These are phyloP conservation scores for Heliconius nattereri DNA, from an alignment of 1,140 invertebrate species.

Conservation along the genomic window DNA sequence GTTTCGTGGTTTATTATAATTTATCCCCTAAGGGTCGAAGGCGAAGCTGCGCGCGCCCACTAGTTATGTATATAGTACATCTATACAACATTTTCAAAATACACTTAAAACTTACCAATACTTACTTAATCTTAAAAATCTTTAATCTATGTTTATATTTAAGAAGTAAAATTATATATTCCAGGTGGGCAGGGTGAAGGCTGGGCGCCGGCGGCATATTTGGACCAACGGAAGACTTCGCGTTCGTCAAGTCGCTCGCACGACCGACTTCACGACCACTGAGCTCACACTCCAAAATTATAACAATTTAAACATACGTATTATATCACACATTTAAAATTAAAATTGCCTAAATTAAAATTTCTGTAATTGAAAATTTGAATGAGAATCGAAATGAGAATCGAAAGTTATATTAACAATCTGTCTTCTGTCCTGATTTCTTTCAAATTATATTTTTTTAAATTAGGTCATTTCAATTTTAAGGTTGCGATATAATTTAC, in stretches of 20 bases:
- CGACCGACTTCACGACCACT: slow-evolving; percentile 78
- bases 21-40: no score
- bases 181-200: slow-evolving; percentile 88
- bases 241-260: slow-evolving; percentile 84
- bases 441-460: neutral
- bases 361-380: neutral
- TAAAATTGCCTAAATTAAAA: neutral
- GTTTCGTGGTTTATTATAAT: no score
- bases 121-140: neutral
- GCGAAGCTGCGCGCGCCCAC: no score
- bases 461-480: neutral
- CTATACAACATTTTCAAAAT: neutral
- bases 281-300: slow-evolving; percentile 35
- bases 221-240: slow-evolving; percentile 90
- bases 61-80: neutral
- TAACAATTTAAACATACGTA: neutral
- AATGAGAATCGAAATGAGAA: no score
- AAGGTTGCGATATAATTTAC: neutral
- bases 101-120: no score
- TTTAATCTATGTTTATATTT: no score
- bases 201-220: slow-evolving; percentile 96
- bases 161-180: neutral
- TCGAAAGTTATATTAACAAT: no score
- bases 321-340: neutral
- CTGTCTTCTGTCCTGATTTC: no score